phyloP scores from a whole-genome alignment of 2,797 vertebrate genomes.

The Crocidura indochinensis region DNA sequence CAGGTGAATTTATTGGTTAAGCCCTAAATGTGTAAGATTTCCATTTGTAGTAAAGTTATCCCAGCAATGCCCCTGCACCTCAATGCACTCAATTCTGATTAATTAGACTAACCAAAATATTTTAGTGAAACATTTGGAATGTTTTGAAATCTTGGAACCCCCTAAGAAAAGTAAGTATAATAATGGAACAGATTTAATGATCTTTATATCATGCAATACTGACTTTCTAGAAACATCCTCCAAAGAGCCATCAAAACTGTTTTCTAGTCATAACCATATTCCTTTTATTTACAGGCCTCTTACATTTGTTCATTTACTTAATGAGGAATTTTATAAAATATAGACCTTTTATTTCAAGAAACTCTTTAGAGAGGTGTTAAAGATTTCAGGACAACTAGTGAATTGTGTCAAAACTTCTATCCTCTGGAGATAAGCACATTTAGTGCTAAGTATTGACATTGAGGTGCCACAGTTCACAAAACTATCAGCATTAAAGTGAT shows the following conservation, averaged over 20 bases:
- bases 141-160: slow-evolving; percentile 58
- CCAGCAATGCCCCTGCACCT: slow-evolving; percentile 19
- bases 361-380: slow-evolving; percentile 24
- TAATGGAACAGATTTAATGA: slow-evolving; percentile 66
- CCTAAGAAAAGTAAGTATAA: slow-evolving; percentile 58
- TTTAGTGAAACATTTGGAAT: slow-evolving; percentile 49
- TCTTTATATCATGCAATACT: slow-evolving; percentile 57
- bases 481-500: slow-evolving; percentile 3
- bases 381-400: slow-evolving; percentile 30
- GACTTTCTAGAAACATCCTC: slow-evolving; percentile 76
- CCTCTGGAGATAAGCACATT: neutral
- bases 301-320: slow-evolving; percentile 43
- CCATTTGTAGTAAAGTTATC: slow-evolving; percentile 40
- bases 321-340: slow-evolving; percentile 45
- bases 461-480: neutral
- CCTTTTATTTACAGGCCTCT: slow-evolving; percentile 54
- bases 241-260: slow-evolving; percentile 43
- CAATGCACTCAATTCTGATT: slow-evolving; percentile 48
- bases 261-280: slow-evolving; percentile 23
- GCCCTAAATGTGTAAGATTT: slow-evolving; percentile 34
- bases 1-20: neutral
- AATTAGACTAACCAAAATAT: slow-evolving; percentile 34
- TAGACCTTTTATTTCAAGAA: slow-evolving; percentile 54
- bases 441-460: neutral
- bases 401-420: slow-evolving; percentile 6